Conservation (phyloP, 2,113 vertebrate species). For the Hippoglossus stenolepis region DNA sequence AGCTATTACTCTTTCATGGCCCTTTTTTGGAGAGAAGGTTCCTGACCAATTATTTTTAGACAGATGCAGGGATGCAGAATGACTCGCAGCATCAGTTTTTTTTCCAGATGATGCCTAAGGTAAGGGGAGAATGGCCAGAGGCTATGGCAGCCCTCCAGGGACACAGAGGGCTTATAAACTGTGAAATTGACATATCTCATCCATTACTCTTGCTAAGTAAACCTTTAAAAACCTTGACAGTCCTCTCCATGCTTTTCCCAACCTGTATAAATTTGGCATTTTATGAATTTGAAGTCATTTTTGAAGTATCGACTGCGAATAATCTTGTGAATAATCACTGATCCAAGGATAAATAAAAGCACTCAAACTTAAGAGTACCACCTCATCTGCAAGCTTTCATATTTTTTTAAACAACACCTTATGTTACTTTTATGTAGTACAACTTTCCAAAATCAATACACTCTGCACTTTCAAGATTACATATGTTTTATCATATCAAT, state of each 20-base stretch:
- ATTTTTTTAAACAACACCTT: conserved; percentile 65
- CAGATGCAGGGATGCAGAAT: conserved; percentile 99
- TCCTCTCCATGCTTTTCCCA: conserved; percentile 84
- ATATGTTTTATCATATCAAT: conserved; percentile 62
- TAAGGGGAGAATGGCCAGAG: conserved; percentile 99
- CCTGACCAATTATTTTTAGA: conserved; percentile 99
- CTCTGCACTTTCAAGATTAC: conserved; percentile 55
- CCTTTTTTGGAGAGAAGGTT: conserved; percentile 92
- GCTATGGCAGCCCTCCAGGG: conserved; percentile 95
- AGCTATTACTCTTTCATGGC: conserved; percentile 84
- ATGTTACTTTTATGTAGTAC: conserved; percentile 69
- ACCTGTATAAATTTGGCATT: conserved; percentile 72
- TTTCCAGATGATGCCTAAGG: conserved; percentile 97
- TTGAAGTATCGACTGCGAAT: conserved; percentile 71
- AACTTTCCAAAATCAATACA: conserved; percentile 72
- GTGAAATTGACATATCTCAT: conserved; percentile 99
- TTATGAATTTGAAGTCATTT: conserved; percentile 78
- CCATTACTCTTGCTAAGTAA: conserved; percentile 99
- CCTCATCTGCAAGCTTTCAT: conserved; percentile 62
- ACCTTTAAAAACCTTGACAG: conserved; percentile 99
- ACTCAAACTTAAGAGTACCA: conserved; percentile 38
- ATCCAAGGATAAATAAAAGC: conserved; percentile 69
- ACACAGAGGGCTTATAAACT: conserved; percentile 95
- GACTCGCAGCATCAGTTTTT: conserved; percentile 98
- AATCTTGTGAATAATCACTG: conserved; percentile 75